Percentiles rank a stretch among this genome's conserved stretches.
These are phyloP conservation scores for Acleris literana DNA, from an alignment of 2,888 invertebrate genomes.

Conservation along the genomic window DNA sequence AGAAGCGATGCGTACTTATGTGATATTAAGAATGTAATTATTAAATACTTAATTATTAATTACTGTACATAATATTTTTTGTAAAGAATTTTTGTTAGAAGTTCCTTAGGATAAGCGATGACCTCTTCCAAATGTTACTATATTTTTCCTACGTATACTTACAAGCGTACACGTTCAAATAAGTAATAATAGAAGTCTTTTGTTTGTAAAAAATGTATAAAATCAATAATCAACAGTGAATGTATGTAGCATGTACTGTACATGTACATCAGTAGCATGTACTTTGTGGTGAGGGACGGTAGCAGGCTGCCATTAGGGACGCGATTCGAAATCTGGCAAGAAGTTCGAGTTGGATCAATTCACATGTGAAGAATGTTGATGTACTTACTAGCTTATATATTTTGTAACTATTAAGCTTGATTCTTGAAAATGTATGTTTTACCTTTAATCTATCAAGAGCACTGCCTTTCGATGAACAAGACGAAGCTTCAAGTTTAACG, in stretches of 20 bases:
- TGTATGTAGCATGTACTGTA: too few species aligned
- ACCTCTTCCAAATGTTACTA: slow-evolving; percentile 38
- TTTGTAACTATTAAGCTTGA: neutral
- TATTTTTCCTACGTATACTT: slow-evolving; percentile 26
- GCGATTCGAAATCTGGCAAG: neutral
- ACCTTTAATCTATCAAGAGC: neutral
- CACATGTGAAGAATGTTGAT: slow-evolving; percentile 9
- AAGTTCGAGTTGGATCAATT: slow-evolving; percentile 12
- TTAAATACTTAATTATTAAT: slow-evolving; percentile 70
- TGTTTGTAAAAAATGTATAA: slow-evolving; percentile 17
- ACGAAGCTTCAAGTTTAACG: slow-evolving; percentile 10
- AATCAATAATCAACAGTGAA: slow-evolving; percentile 24
- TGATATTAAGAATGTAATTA: slow-evolving; percentile 74
- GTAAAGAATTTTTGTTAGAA: slow-evolving; percentile 53
- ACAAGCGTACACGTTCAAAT: slow-evolving; percentile 1
- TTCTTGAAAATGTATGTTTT: slow-evolving; percentile 8
- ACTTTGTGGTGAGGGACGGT: slow-evolving; percentile 11
- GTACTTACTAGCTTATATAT: slow-evolving; percentile 14
- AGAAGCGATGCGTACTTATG: slow-evolving; percentile 78
- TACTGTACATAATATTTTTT: slow-evolving; percentile 70
- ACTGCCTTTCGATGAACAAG: slow-evolving; percentile 2
- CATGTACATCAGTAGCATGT: too few species aligned
- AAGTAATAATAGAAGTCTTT: slow-evolving; percentile 9
- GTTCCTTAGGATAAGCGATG: slow-evolving; percentile 31
- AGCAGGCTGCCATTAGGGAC: slow-evolving; percentile 22